phyloP scores from a whole-genome alignment of 2,888 invertebrate genomes.

The Oeneis ivallda region DNA sequence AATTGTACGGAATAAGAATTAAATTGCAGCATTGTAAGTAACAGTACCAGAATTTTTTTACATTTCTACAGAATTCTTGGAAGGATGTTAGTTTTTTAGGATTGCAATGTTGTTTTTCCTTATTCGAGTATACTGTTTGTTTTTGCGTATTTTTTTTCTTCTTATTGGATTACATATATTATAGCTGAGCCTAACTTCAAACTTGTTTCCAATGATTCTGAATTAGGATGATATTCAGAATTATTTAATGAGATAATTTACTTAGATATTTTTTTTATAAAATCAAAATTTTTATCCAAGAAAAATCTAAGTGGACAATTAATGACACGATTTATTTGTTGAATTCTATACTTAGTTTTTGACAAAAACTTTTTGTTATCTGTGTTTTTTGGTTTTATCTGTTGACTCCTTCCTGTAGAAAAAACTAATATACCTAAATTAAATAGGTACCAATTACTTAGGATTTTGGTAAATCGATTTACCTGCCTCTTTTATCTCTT shows the following conservation, averaged over 20 bases:
- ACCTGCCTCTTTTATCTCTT: neutral
- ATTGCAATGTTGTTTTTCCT: slow-evolving; percentile 16
- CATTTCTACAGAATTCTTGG: slow-evolving; percentile 15
- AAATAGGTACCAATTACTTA: neutral
- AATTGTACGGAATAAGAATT: slow-evolving; percentile 6
- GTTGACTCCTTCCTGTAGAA: neutral
- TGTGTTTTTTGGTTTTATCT: neutral
- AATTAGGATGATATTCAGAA: too few species aligned
- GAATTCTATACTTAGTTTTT: too few species aligned
- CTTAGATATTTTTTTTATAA: too few species aligned
- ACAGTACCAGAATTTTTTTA: slow-evolving; percentile 6
- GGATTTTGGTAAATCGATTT: neutral
- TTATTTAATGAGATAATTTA: too few species aligned
- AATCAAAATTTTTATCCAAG: too few species aligned
- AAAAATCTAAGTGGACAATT: too few species aligned
- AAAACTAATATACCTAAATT: neutral
- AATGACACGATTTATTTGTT: neutral
- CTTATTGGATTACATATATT: neutral
- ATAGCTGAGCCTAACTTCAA: neutral
- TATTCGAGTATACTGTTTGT: neutral
- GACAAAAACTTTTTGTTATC: neutral
- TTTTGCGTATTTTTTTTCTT: slow-evolving; percentile 6
- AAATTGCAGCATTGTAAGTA: neutral
- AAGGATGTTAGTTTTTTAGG: slow-evolving; percentile 13
- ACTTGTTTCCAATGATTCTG: too few species aligned